Conservation (phyloP, 2,797 vertebrate species). For the Okamejei kenojei region DNA sequence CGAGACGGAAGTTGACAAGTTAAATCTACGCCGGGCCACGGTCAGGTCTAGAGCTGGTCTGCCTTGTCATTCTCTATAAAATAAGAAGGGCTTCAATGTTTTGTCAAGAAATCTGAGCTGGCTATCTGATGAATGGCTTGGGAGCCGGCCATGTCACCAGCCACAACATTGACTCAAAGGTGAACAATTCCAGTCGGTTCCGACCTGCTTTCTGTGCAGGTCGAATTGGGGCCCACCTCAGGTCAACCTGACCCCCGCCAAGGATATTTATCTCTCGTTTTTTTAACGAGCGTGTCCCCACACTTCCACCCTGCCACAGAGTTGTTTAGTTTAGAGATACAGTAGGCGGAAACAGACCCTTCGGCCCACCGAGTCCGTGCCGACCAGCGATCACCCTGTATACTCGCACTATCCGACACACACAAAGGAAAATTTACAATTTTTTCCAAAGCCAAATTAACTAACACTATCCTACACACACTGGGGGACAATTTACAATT, state of each 20-base stretch:
- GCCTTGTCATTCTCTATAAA: neutral
- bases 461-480: too few species aligned
- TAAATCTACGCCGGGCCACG: neutral
- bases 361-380: too few species aligned
- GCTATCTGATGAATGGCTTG: constrained; percentile 12
- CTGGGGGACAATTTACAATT: too few species aligned
- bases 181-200: neutral
- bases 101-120: neutral
- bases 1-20: neutral
- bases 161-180: neutral
- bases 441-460: too few species aligned
- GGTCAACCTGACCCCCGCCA: neutral
- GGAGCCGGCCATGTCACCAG: neutral
- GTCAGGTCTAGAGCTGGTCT: neutral
- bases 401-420: too few species aligned
- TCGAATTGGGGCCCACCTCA: neutral
- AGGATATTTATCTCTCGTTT: neutral
- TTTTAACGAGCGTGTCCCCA: neutral
- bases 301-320: neutral
- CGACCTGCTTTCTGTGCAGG: neutral
- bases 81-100: neutral
- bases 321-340: too few species aligned
- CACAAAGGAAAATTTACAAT: too few species aligned
- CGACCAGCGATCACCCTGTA: too few species aligned
- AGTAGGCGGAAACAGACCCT: too few species aligned